Conservation (phyloP, 2,797 vertebrate genomes). For the Sebastes minor region DNA sequence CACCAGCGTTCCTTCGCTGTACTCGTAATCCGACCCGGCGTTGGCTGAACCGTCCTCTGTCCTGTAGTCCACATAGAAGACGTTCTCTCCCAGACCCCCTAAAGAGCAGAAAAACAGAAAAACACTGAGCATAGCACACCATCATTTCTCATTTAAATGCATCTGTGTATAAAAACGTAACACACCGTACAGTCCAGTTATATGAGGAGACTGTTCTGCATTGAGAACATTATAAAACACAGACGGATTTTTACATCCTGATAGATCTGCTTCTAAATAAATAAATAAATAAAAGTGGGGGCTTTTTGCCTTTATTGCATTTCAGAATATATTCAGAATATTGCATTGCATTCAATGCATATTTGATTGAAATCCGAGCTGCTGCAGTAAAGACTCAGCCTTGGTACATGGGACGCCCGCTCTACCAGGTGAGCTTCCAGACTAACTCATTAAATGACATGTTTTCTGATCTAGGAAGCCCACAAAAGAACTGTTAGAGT, state of each 20-base stretch:
- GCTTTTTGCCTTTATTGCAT: no score
- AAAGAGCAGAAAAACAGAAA: neutral
- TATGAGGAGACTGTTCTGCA: neutral
- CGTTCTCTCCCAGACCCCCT: conserved; percentile 87
- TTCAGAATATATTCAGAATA: no score
- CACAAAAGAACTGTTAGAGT: no score
- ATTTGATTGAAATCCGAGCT: no score
- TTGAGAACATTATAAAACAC: neutral
- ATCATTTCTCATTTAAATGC: no score
- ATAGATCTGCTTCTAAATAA: neutral
- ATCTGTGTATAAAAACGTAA: neutral
- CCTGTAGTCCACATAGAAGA: conserved; percentile 96
- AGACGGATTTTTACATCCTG: neutral
- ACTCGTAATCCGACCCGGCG: conserved; percentile 89
- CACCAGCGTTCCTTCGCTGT: conserved; percentile 91
- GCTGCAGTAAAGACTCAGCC: no score
- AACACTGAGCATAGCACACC: neutral
- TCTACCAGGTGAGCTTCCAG: no score
- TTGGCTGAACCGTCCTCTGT: conserved; percentile 96
- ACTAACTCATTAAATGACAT: no score
- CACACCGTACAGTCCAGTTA: neutral
- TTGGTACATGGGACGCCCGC: no score
- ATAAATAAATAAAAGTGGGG: no score
- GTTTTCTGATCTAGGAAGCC: no score
- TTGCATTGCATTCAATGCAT: no score